Evolutionary conservation across 2,113 vertebrate genomes (phyloP).

Genomic region (Macquaria australasica): DNA sequence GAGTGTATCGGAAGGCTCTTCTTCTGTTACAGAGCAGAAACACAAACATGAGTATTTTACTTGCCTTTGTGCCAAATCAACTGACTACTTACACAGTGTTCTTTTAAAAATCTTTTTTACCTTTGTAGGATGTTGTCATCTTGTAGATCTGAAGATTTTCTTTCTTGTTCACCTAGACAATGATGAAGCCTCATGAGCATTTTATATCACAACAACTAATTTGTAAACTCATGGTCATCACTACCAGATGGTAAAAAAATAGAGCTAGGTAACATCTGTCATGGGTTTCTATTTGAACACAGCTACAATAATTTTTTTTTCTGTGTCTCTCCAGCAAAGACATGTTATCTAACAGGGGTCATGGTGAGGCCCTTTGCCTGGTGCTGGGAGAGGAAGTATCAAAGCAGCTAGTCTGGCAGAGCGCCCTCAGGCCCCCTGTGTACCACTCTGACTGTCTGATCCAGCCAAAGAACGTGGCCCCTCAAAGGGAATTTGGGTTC

Average conservation of each 20-base stretch:
- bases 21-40: slow-evolving; percentile 51
- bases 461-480: slow-evolving; percentile 64
- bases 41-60: slow-evolving; percentile 9
- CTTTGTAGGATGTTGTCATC: slow-evolving; percentile 77
- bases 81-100: background rate
- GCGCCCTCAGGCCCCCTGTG: slow-evolving; percentile 61
- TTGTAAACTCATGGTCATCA: slow-evolving; percentile 27
- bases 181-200: slow-evolving; percentile 10
- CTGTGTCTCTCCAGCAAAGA: slow-evolving; percentile 53
- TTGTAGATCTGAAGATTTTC: slow-evolving; percentile 78
- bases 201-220: slow-evolving; percentile 20
- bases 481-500: slow-evolving; percentile 62
- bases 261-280: slow-evolving; percentile 54
- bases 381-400: slow-evolving; percentile 73
- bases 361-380: slow-evolving; percentile 64
- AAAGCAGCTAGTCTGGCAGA: slow-evolving; percentile 76
- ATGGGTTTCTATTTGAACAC: slow-evolving; percentile 34
- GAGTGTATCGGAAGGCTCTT: slow-evolving; percentile 76
- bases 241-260: slow-evolving; percentile 30
- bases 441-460: slow-evolving; percentile 74
- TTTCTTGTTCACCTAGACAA: slow-evolving; percentile 70
- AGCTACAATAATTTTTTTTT: slow-evolving; percentile 25
- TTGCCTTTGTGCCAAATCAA: background rate
- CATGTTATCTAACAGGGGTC: slow-evolving; percentile 80
- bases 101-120: slow-evolving; percentile 56